These are phyloP conservation scores for Oncorhynchus gorbuscha DNA, from an alignment of 2,113 vertebrate genomes.

Conservation along the genomic window DNA sequence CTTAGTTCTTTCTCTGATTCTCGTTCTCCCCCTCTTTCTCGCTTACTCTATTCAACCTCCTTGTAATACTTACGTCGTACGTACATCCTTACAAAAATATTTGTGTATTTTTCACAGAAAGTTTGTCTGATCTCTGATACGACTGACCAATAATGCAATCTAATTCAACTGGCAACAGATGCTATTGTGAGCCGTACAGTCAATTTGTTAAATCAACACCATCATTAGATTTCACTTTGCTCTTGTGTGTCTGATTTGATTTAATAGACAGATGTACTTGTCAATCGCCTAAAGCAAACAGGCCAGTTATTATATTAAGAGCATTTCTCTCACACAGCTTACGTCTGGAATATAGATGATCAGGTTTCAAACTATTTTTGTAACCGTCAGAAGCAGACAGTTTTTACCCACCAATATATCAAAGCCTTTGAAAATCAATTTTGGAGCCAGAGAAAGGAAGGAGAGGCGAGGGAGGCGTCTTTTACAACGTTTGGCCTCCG, in stretches of 20 bases:
- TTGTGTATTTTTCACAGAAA: background rate
- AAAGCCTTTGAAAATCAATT: conserved; percentile 23
- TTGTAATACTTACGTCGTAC: background rate
- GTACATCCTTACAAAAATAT: background rate
- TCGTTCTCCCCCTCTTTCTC: background rate
- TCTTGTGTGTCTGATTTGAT: conserved; percentile 39
- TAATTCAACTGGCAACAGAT: conserved; percentile 45
- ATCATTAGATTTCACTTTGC: conserved; percentile 25
- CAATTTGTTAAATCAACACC: conserved; percentile 48
- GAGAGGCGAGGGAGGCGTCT: background rate
- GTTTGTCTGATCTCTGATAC: conserved; percentile 44
- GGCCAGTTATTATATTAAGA: background rate
- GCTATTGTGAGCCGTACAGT: conserved; percentile 45
- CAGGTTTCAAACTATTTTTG: background rate
- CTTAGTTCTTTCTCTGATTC: background rate
- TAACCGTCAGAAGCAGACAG: background rate
- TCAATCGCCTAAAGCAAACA: background rate
- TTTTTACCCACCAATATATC: background rate
- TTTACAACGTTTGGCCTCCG: conserved; percentile 21
- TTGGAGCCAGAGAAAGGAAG: conserved; percentile 13
- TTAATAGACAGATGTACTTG: conserved; percentile 5
- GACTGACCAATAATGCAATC: conserved; percentile 36
- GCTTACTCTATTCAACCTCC: background rate
- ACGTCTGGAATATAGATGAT: background rate
- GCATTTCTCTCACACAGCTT: background rate